These are phyloP conservation scores for Euplexia lucipara DNA, from an alignment of 2,888 invertebrate genomes.

Conservation along the genomic window DNA sequence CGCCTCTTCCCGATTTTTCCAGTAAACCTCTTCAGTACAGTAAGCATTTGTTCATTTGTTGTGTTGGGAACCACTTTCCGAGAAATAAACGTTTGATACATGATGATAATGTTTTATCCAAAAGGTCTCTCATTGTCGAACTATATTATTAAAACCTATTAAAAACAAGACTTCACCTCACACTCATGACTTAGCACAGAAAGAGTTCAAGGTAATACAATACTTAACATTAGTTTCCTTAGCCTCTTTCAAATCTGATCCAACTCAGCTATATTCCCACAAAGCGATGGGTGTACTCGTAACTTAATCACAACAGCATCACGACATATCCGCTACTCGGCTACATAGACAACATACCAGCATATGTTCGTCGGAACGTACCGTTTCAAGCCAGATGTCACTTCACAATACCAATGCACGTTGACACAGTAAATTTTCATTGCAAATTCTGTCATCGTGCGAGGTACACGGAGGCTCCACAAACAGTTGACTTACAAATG, in stretches of 20 bases:
- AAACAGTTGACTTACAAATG: conserved; percentile 88
- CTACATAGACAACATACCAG: conserved; percentile 35
- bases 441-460: conserved; percentile 88
- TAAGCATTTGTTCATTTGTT: too few species aligned
- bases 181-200: too few species aligned
- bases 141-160: neutral
- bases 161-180: too few species aligned
- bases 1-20: too few species aligned
- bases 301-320: conserved; percentile 48
- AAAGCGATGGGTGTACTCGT: conserved; percentile 26
- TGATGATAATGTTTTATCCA: too few species aligned
- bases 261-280: conserved; percentile 2
- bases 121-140: too few species aligned
- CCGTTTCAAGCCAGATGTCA: conserved; percentile 79
- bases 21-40: too few species aligned
- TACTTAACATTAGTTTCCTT: neutral
- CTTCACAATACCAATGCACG: conserved; percentile 84
- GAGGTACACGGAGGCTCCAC: conserved; percentile 80
- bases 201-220: neutral
- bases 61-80: too few species aligned
- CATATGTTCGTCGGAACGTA: conserved; percentile 66
- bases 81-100: too few species aligned
- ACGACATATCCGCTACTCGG: conserved; percentile 36
- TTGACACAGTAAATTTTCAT: conserved; percentile 88
- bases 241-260: neutral